Percentiles rank a stretch among this genome's conserved stretches.
Evolutionary conservation across 2,888 invertebrate genomes (phyloP).

Genomic region (Pogonocherus hispidulus): DNA sequence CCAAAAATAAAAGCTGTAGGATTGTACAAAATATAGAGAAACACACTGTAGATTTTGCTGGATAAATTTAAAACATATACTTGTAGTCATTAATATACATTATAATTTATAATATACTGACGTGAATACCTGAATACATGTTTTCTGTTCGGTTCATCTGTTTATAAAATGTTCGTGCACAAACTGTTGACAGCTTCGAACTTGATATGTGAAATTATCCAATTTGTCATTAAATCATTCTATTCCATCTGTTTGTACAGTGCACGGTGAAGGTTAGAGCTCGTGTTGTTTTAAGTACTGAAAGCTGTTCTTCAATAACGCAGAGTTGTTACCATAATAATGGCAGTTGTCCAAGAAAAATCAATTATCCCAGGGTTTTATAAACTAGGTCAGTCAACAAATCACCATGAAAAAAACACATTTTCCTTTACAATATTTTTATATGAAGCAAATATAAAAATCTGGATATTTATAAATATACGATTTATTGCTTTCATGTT

Average conservation of each 20-base stretch:
- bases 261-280: conserved; percentile 10
- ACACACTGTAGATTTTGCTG: too few species aligned
- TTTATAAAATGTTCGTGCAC: too few species aligned
- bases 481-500: background rate
- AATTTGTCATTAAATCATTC: conserved; percentile 15
- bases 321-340: conserved; percentile 17
- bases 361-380: conserved; percentile 17
- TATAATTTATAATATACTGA: too few species aligned
- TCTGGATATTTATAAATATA: background rate
- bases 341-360: conserved; percentile 22
- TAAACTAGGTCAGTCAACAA: conserved; percentile 13
- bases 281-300: conserved; percentile 21
- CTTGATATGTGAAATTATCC: background rate
- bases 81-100: too few species aligned
- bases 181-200: background rate
- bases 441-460: background rate
- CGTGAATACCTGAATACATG: too few species aligned
- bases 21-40: too few species aligned
- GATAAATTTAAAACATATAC: too few species aligned
- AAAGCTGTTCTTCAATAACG: conserved; percentile 21
- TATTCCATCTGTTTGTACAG: background rate
- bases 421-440: background rate
- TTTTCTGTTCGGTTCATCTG: too few species aligned
- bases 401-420: background rate
- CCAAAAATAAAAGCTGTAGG: too few species aligned